Base-by-base conservation (phyloP, 2,888 invertebrate species). In the Hybos culiciformis region DNA sequence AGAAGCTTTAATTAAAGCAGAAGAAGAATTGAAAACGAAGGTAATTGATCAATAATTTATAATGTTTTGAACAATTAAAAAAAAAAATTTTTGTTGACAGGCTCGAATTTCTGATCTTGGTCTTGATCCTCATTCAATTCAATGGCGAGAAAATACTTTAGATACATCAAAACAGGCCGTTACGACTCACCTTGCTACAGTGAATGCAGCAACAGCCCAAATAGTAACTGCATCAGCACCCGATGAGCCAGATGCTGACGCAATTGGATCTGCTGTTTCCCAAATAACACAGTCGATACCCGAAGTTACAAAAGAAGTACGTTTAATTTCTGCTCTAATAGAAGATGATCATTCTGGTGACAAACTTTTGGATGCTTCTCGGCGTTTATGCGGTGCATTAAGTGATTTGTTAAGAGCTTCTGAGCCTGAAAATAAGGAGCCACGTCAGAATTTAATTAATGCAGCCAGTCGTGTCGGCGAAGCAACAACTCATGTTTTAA, bases 121-220 rank as follows among this genome's bases (percentile, higher is more conserved):
- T 18, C 79, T 74, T 20, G 91, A 91, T 67, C 77, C 85, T 31
- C 83, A 85, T 2, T 86, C 92, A 0, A 74, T 85, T 54, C 85
- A 88, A 70, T 94, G 96, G 93, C 87, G 88, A 66, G 90, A 92
- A 60, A 85, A 87, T 48, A 87, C 87, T 2, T 72, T 94, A 66
- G 96, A 94, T 66, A 86, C 92, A 43, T 88, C 88, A 65, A 90
- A 91, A 66, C 96, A 97, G 70, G 91, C 86, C 53, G 91, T 98
- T 44, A 90, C 90, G 50, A 92, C 92, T 41, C 92, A 97, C 66
- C 84, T 98, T 55, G 96, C 96, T 5, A 96, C 96, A 45, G 97
- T 98, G 94, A 97, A 91, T 68, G 97, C 97, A 1, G 97, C 97
- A 43, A 98, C 97, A 0, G 98, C 98, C 8, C 93, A 96, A 67